phyloP scores from a whole-genome alignment of 2,888 invertebrate genomes.

The Agrilus mali region DNA sequence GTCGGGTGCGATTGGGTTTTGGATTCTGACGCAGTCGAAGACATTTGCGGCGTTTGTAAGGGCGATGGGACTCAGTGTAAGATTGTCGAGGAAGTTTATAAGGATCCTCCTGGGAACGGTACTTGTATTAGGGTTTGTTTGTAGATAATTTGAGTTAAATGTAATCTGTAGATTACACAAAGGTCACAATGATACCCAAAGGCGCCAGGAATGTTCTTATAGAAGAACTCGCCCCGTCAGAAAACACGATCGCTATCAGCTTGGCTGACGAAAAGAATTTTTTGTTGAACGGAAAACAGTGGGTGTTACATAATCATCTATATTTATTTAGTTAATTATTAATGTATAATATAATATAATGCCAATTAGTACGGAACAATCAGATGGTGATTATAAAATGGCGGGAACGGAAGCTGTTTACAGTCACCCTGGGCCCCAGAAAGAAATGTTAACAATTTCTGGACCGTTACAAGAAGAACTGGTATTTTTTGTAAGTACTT shows the following conservation, averaged over 20 bases:
- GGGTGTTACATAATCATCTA: slow-evolving; percentile 27
- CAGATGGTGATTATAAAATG: slow-evolving; percentile 35
- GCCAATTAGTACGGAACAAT: slow-evolving; percentile 22
- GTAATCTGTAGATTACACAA: slow-evolving; percentile 36
- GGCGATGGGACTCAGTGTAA: slow-evolving; percentile 55
- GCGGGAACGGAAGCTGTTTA: slow-evolving; percentile 38
- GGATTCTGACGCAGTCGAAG: slow-evolving; percentile 50
- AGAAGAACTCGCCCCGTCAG: slow-evolving; percentile 41
- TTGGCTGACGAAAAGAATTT: slow-evolving; percentile 38
- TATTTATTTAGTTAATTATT: too few species aligned
- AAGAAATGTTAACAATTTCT: slow-evolving; percentile 44
- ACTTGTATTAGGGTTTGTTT: slow-evolving; percentile 10
- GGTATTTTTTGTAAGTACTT: slow-evolving; percentile 46
- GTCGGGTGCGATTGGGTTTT: slow-evolving; percentile 55
- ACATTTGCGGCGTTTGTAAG: slow-evolving; percentile 54
- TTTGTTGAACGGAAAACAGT: slow-evolving; percentile 51
- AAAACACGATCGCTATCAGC: slow-evolving; percentile 44
- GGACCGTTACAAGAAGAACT: slow-evolving; percentile 50
- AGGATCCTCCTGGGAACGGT: slow-evolving; percentile 24
- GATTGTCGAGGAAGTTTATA: slow-evolving; percentile 42
- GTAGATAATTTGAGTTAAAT: not conserved
- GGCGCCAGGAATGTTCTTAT: slow-evolving; percentile 47
- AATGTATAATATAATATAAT: slow-evolving; percentile 5
- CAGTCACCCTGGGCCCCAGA: slow-evolving; percentile 36
- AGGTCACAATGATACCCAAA: slow-evolving; percentile 43